A percentile compares a stretch with the other conserved stretches of the same genome.
Conservation (phyloP, 2,888 invertebrate species). For the Nephrotoma appendiculata region DNA sequence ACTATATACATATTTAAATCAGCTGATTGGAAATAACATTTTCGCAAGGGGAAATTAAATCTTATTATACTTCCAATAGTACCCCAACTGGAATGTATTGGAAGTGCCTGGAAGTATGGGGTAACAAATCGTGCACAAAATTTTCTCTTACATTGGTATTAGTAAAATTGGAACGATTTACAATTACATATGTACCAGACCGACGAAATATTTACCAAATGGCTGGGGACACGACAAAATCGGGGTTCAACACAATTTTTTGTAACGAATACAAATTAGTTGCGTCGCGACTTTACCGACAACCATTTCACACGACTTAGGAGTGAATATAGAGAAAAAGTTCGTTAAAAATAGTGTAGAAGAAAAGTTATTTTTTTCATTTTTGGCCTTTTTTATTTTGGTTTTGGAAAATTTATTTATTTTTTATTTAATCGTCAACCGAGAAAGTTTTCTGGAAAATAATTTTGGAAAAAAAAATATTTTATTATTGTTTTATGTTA, state of each 20-base stretch:
- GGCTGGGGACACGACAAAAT: background rate
- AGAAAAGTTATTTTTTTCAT: background rate
- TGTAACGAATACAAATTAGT: conserved; percentile 2
- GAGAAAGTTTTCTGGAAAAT: background rate
- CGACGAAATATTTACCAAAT: background rate
- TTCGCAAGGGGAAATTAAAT: background rate
- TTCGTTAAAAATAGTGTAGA: conserved; percentile 21
- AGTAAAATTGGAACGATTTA: background rate
- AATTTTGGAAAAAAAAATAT: background rate
- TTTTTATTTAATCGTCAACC: background rate
- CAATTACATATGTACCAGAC: background rate
- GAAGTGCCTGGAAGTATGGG: background rate
- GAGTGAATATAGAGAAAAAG: background rate
- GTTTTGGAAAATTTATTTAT: background rate
- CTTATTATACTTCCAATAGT: background rate
- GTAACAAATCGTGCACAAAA: background rate
- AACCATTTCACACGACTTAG: background rate
- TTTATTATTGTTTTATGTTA: background rate
- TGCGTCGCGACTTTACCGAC: conserved; percentile 3
- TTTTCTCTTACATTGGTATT: background rate
- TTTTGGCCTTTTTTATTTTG: background rate
- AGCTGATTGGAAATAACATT: background rate
- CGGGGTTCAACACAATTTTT: background rate
- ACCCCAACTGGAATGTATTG: background rate
- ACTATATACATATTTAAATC: background rate